Evolutionary conservation across 1,140 invertebrate species (phyloP).

Genomic region (Papilio glaucus): DNA sequence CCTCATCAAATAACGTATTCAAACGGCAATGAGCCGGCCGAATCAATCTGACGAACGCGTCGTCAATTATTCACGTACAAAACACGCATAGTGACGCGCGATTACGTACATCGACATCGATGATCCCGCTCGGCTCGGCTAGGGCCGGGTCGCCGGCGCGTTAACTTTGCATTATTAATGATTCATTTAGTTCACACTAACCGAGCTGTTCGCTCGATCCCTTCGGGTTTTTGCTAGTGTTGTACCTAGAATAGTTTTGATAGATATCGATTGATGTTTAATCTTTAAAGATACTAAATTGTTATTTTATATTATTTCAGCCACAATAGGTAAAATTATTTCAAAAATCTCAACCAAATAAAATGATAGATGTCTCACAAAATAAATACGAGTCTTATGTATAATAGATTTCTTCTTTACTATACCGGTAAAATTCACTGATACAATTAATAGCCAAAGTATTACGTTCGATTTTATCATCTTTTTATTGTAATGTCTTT

Average conservation of each 20-base stretch:
- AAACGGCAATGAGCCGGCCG: conserved; percentile 40
- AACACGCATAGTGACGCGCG: conserved; percentile 51
- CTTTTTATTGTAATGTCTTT: too few species aligned
- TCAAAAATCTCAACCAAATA: too few species aligned
- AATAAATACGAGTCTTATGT: too few species aligned
- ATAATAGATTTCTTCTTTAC: too few species aligned
- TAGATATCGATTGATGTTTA: conserved; percentile 38
- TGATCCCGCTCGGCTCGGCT: conserved; percentile 51
- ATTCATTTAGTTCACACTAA: conserved; percentile 83
- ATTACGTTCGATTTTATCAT: too few species aligned
- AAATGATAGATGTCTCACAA: too few species aligned
- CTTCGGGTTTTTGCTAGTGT: conserved; percentile 67
- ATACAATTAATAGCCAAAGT: too few species aligned
- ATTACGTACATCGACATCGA: conserved; percentile 57
- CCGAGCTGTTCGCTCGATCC: conserved; percentile 71
- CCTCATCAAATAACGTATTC: conserved; percentile 33
- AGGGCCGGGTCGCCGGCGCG: conserved; percentile 53
- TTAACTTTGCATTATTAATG: conserved; percentile 82
- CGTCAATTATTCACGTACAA: conserved; percentile 51
- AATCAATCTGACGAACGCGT: conserved; percentile 46
- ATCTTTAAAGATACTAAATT: too few species aligned
- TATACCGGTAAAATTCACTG: too few species aligned
- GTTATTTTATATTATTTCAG: too few species aligned
- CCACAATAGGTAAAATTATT: too few species aligned
- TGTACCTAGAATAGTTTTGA: conserved; percentile 40